Evolutionary conservation across 92 coral and sea anemone species (phyloP).

Genomic region (Chrysogorgia sp.): DNA sequence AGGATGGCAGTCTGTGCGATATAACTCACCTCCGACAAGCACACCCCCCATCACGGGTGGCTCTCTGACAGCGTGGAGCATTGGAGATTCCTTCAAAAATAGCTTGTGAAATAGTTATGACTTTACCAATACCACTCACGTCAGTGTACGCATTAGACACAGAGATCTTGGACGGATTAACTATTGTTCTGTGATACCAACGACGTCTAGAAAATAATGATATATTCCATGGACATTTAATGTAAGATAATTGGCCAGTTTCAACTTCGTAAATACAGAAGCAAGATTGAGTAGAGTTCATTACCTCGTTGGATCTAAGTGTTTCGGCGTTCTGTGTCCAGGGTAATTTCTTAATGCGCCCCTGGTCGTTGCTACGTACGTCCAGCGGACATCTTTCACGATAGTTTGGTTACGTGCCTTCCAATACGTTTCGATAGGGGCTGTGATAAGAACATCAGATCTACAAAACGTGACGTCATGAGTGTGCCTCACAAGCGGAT

Average conservation of each 20-base stretch:
- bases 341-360: slow-evolving; percentile 90
- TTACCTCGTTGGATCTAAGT: slow-evolving; percentile 94
- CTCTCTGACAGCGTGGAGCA: slow-evolving; percentile 42
- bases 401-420: slow-evolving; percentile 71
- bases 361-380: slow-evolving; percentile 87
- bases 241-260: too few relatives aligned
- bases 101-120: slow-evolving; percentile 91
- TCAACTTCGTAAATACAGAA: too few relatives aligned
- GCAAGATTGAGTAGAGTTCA: too few relatives aligned
- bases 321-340: slow-evolving; percentile 85
- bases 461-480: slow-evolving; percentile 39
- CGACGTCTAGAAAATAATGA: slow-evolving; percentile 66
- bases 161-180: slow-evolving; percentile 89
- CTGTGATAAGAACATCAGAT: slow-evolving; percentile 92
- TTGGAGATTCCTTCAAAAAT: slow-evolving; percentile 80
- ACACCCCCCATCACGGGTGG: slow-evolving; percentile 83
- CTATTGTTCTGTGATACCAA: slow-evolving; percentile 95
- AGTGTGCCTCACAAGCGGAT: not conserved
- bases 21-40: slow-evolving; percentile 68
- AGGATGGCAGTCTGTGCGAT: not conserved
- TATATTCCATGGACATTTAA: not conserved
- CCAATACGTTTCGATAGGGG: slow-evolving; percentile 80
- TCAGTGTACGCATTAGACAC: slow-evolving; percentile 98
- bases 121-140: slow-evolving; percentile 93
- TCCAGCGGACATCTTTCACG: slow-evolving; percentile 93